phyloP scores from a whole-genome alignment of 2,113 vertebrate genomes.

The Prunella fulvescens region DNA sequence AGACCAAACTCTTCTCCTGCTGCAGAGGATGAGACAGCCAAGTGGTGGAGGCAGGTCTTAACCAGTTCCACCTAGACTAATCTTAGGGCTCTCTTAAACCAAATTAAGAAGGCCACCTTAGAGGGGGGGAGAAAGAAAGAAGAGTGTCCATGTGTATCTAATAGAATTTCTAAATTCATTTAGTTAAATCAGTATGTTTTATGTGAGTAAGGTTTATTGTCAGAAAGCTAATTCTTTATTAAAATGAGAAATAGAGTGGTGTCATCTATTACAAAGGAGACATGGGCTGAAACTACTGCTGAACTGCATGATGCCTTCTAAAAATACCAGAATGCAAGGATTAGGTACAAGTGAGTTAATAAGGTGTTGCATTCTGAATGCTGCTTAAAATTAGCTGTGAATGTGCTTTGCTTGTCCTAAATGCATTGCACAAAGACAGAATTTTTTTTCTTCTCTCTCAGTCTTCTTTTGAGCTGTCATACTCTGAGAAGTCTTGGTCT shows the following conservation, averaged over 20 bases:
- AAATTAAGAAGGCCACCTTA: background rate
- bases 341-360: conserved; percentile 25
- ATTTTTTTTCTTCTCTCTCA: background rate
- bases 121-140: background rate
- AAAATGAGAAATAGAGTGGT: background rate
- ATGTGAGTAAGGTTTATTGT: background rate
- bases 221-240: background rate
- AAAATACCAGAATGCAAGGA: conserved; percentile 41
- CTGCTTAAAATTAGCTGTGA: conserved; percentile 46
- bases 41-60: background rate
- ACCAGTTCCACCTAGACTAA: background rate
- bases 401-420: conserved; percentile 22
- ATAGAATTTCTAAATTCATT: background rate
- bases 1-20: background rate
- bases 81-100: background rate
- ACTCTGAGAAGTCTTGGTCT: background rate
- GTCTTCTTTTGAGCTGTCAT: background rate
- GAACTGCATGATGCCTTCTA: conserved; percentile 23
- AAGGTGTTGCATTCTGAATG: conserved; percentile 29
- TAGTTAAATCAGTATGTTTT: background rate
- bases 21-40: background rate
- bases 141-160: background rate
- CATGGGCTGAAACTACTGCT: background rate
- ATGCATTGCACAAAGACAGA: background rate
- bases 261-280: background rate